Conservation (phyloP, 2,888 invertebrate species). For the Cylloceria caligata region DNA sequence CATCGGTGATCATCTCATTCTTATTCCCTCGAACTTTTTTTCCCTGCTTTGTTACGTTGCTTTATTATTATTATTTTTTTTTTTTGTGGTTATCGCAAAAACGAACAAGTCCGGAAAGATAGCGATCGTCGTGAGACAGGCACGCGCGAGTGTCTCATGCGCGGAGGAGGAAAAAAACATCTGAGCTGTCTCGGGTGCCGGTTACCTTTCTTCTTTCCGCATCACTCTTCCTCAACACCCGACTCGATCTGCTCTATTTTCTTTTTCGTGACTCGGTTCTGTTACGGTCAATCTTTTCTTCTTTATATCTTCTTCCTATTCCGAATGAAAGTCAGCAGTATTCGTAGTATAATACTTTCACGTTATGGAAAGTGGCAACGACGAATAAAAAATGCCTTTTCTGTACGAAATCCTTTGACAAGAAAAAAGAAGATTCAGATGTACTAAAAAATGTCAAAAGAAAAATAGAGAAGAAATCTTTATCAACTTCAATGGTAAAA, state of each 20-base stretch:
- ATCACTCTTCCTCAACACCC: constrained; percentile 14
- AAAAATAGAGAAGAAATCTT: not conserved
- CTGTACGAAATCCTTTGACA: not conserved
- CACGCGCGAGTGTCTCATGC: constrained; percentile 34
- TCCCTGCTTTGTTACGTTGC: constrained; percentile 34
- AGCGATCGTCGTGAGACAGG: constrained; percentile 53
- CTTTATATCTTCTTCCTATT: constrained; percentile 1
- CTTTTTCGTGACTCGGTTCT: constrained; percentile 57
- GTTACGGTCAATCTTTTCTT: constrained; percentile 33
- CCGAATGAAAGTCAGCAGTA: not conserved
- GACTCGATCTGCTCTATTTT: constrained; percentile 35
- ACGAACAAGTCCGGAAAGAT: constrained; percentile 28
- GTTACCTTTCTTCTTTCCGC: constrained; percentile 32
- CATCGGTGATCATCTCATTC: constrained; percentile 25
- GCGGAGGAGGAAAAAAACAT: not conserved
- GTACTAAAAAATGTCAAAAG: not conserved
- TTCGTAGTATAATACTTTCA: not conserved
- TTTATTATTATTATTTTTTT: constrained; percentile 23
- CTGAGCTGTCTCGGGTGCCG: constrained; percentile 9
- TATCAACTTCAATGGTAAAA: no score
- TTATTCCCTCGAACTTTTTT: constrained; percentile 16
- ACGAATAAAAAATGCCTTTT: constrained; percentile 19
- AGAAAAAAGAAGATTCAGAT: not conserved
- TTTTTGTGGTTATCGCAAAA: constrained; percentile 34
- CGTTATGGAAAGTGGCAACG: constrained; percentile 39